Evolutionary conservation across 1,140 invertebrate genomes (phyloP), one percentile per base, ranked within the genome.

Genomic region (Sycophila sp.): DNA sequence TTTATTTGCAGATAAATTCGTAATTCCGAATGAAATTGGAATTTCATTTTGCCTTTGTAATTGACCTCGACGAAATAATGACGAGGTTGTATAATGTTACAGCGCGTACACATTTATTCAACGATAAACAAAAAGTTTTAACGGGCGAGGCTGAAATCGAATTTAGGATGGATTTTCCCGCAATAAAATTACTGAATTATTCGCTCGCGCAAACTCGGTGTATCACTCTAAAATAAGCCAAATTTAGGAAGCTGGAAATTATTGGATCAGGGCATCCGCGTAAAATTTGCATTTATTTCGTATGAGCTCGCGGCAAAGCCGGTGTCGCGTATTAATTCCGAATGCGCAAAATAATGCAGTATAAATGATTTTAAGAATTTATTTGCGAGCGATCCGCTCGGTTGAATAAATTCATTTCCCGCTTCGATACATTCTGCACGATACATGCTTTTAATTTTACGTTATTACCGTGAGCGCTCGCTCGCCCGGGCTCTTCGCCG

Each of bases 281-380:
- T 71, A 71, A 65, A 71, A 71, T 71, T 71, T 71, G 51, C 69
- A 71, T 71, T 66, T 65, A 59, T 71, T 59, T 71, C 55, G 40
- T 65, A 60, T 60, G 60, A 64, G 62, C 58, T 64, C 8, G 60
- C 30, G 0, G 34, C 13, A 13, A 40, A 24, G 4, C 42, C 32
- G 26, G 6, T 38, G 26, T 24, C 38, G n/a, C 36, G 40, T 60
- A 65, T 71, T 71, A 71, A 66, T 71, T 59, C 63, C 17, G 22
- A 71, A 42, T 56, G 69, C 36, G 32, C 62, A 59, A 71, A 71
- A 66, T 65, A 65, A 71, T 71, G 34, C 62, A 19, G 62, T 65
- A 71, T 71, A 63, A 66, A 71, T 71, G 62, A 71, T 65, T 65
- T 71, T 71, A 60, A 71, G 45, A 71, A 66, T 65, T 71, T 71